phyloP scores from a whole-genome alignment of 2,888 invertebrate genomes.

The Trissonchulus latispiculum region DNA sequence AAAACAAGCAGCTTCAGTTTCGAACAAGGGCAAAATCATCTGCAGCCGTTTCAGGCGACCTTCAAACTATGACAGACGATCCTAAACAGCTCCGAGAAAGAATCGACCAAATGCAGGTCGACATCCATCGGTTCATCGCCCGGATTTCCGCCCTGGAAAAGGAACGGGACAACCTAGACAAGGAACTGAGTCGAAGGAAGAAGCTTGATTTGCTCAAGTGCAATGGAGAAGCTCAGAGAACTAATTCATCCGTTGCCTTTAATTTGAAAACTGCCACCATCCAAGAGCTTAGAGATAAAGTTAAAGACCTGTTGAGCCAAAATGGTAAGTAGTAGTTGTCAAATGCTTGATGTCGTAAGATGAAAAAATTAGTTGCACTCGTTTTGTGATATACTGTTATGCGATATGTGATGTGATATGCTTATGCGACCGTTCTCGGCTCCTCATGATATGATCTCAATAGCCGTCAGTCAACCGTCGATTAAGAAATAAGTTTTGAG shows the following conservation, averaged over 20 bases:
- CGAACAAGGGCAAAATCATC: not conserved
- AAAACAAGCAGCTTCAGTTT: slow-evolving; percentile 29
- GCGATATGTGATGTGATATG: no score
- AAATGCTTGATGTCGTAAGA: no score
- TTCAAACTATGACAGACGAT: no score
- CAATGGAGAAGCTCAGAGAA: not conserved
- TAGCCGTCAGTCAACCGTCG: no score
- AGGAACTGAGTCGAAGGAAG: slow-evolving; percentile 28
- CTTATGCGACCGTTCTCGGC: no score
- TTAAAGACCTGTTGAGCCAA: slow-evolving; percentile 76
- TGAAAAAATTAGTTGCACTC: no score
- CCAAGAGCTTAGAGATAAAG: slow-evolving; percentile 58
- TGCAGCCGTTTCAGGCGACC: not conserved
- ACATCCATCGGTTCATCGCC: slow-evolving; percentile 24
- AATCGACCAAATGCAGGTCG: slow-evolving; percentile 28
- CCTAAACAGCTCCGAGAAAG: slow-evolving; percentile 20
- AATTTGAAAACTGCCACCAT: slow-evolving; percentile 51
- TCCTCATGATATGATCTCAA: no score
- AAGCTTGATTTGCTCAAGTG: slow-evolving; percentile 32
- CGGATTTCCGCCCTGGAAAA: slow-evolving; percentile 27
- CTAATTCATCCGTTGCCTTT: slow-evolving; percentile 50
- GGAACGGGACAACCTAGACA: slow-evolving; percentile 28
- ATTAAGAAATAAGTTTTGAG: no score
- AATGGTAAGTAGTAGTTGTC: slow-evolving; percentile 58
- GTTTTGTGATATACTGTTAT: no score